Evolutionary conservation across 2,888 invertebrate species (phyloP), one percentile per base, ranked within the genome.

Genomic region (Germaria angustata): DNA sequence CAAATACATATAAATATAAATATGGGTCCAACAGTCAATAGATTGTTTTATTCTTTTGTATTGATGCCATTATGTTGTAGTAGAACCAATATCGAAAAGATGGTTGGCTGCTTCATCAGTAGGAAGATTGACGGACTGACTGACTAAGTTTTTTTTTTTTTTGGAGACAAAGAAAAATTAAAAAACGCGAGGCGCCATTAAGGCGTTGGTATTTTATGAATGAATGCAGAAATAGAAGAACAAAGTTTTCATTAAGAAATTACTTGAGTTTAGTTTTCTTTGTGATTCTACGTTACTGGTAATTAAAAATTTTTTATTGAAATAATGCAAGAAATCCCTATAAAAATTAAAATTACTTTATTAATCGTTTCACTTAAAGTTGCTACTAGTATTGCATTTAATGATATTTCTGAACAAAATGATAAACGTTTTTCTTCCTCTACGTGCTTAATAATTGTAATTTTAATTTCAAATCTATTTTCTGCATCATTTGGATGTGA

Each of bases 341-440:
- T 75, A 82, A 79, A 82, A 79, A 79, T 79, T 75, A 69, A 79
- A 82, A 82, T 82, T 76, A 76, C 82, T 79, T 79, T 82, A 82
- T 82, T 82, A 82, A 79, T 82, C 75, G 82, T 79, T 82, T 65
- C 75, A 71, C 75, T 79, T 82, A 73, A 80, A 80, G 66, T 59
- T 66, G 79, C 72, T 73, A 53, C 44, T 49, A 51, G 72, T 68
- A 46, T 80, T 80, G 72, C 49, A 68, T 76, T 63, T 55, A 71
- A 65, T 63, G 53, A 63, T 36, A 13, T 65, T 44, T 32, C 11
- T 24, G 17, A 7, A 13, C 57, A 11, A 55, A 36, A 66, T 55
- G 8, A 46, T 22, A 39, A 46, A 44, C 28, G 13, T 17, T 41
- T 46, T 20, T 20, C 20, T 57, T 5, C 2, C 17, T 28, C 9